Evolutionary conservation across 2,797 vertebrate species (phyloP), one percentile per base, ranked within the genome.

Genomic region (Capromys pilorides): DNA sequence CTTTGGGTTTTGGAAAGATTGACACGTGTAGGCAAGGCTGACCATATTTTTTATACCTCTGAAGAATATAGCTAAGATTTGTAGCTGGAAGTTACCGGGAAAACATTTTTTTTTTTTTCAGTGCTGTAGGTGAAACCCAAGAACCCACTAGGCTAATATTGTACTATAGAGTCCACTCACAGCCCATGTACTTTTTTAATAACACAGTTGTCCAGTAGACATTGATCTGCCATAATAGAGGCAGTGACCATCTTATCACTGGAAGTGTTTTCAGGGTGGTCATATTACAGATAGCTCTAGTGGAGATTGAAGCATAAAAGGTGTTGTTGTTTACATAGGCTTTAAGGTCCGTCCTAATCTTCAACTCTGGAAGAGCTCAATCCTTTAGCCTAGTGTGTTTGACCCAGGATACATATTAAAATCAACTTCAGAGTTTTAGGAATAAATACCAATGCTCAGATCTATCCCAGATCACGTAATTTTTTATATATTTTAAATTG

Each of bases 291-390:
- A 31, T 51, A 36, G 51, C 61, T 91, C 49, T 88, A 61, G 24
- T 81, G 22, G 59, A 91, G 22, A 86, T 62, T 73, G 88, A 88
- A 89, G 26, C 41, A 54, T 59, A 61, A 73, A 57, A 59, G 14
- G 41, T 82, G 6, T 28, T 90, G 59, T 81, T 94, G 36, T 19
- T 73, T 75, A 36, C 81, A 36, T 39, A 61, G 49, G 19, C 41
- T 97, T 86, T 86, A 66, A 93, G 33, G 59, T 95, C 51, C 49
- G 6, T 67, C 39, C 28, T 86, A 71, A 75, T 73, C 51, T 88
- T 92, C 91, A 78, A 83, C 89, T 91, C 80, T 79, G 24, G n/a
- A 88, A 88, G n/a, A 86, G 26, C 51, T 85, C 2, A 0, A 13
- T 92, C 33, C 59, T 91, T 89, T 83, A 78, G 4, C 36, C 28